phyloP scores from a whole-genome alignment of 2,797 vertebrate species.

The Tapera naevia region DNA sequence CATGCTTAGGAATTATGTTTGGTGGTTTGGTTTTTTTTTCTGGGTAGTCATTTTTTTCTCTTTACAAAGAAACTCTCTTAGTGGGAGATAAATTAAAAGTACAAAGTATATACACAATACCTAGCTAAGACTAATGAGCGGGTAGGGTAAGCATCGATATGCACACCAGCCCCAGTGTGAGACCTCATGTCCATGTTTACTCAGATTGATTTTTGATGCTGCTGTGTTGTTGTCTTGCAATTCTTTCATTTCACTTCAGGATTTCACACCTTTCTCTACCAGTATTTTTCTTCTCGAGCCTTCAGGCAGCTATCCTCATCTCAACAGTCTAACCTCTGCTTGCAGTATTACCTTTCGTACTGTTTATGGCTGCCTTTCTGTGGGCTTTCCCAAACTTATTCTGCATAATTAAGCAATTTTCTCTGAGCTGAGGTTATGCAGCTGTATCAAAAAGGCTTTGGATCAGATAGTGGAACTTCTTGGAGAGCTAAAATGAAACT shows the following conservation, averaged over 20 bases:
- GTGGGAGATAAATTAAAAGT: background rate
- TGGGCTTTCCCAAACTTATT: background rate
- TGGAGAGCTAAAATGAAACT: background rate
- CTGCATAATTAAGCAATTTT: background rate
- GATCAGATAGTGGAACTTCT: background rate
- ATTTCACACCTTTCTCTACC: background rate
- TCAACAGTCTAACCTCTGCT: background rate
- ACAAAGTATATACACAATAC: background rate
- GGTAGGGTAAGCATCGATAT: background rate
- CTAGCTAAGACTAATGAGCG: background rate
- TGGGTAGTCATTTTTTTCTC: background rate
- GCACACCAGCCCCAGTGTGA: background rate
- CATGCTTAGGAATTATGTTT: background rate
- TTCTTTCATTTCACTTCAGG: background rate
- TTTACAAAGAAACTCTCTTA: background rate
- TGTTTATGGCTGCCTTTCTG: background rate
- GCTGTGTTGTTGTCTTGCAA: background rate
- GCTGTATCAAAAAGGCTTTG: background rate
- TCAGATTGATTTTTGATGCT: background rate
- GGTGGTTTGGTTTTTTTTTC: background rate
- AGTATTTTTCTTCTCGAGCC: background rate
- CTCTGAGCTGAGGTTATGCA: rapidly evolving
- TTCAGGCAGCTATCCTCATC: background rate
- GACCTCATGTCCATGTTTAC: background rate
- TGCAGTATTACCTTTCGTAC: background rate